Evolutionary conservation across 2,113 vertebrate genomes (phyloP), one percentile per base, ranked within the genome.

Genomic region (Procavia capensis): DNA sequence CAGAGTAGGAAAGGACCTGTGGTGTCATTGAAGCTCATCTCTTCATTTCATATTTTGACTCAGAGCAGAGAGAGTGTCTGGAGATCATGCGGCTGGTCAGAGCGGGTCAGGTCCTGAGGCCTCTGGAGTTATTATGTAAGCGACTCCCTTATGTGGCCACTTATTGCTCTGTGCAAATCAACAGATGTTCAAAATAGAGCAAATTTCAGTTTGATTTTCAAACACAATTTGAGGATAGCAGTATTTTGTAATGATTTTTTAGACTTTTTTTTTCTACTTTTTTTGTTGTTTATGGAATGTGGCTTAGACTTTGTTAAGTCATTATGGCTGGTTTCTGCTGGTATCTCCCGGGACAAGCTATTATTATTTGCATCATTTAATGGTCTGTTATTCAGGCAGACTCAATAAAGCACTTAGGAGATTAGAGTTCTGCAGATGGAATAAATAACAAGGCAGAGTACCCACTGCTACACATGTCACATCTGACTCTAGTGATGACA

Each of bases 371-470:
- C 63, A 90, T 94, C 3, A 0, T 45, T 91, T 84, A 64, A 66
- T 72, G 84, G 59, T 68, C 88, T 94, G 85, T 86, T 91, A 45
- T 87, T 91, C 76, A 85, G 96, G 31, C 64, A 78, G 90, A 36
- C 93, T 93, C 43, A 0, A 47, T 68, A 89, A 94, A 95, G 88
- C 93, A 93, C 68, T 96, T 91, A 89, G 45, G 91, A 96, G 88
- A 94, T 96, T 81, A 93, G 85, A 74, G 59, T 63, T 86, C 45
- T 86, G 63, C 34, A 34, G 59, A 70, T 66, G 66, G 82, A 86
- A 78, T 68, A 92, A 74, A 39, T 63, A 70, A 74, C n/a, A 27
- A 91, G 95, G 81, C 74, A 72, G 79, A 79, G 61, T n/a, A 50
- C 93, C 89, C 76, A 25, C 93, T 79, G 54, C 74, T 25, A 3